Base-by-base conservation (phyloP, 30 jellyfish, hydroid and myxozoan species). In the Cassiopea xamachana region DNA sequence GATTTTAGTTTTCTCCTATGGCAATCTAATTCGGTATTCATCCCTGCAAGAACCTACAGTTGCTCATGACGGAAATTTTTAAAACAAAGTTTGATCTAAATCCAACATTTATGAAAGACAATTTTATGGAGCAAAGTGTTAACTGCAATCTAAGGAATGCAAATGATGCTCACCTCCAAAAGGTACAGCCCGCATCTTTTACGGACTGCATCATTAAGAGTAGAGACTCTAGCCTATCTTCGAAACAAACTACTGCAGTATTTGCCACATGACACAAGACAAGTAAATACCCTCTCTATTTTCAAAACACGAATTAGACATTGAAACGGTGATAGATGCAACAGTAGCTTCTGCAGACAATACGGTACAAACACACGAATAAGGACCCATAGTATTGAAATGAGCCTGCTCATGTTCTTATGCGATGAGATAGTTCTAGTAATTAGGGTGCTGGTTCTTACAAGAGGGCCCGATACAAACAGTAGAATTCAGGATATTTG, bases 31-130 rank as follows among this genome's bases (percentile, higher is more conserved):
- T 69, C 78, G 78, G 78, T 14, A 43, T 43, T 17, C 17, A 69
- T 69, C 48, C 78, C 8, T 69, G 48, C 15, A 69, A 43, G 78
- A 69, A 69, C 78, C 78, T 69, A 14, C 78, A 69, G 78, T 69
- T 43, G 78, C 78, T 69, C 78, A 43, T 69, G 78, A 69, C 64
- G 12, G 64, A 55, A 55, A 55, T 55, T 69, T 69, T 17, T 69
- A 69, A 69, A 69, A 43, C 78, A 69, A 69, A 69, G 48, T 69
- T 43, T 69, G 48, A 69, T 69, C 78, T 69, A 17, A 69, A 69
- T 69, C 78, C 78, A 69, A 6, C 64, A 6, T 55, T 55, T 55
- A 55, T 55, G 64, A 55, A 55, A 55, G 64, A 55, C 12, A 55
- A 3, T 55, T 55, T 55, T 55, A 55, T 55, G 64, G 64, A 55